Evolutionary conservation across 2,888 invertebrate species (phyloP).

Genomic region (Chrysodeixis includens): DNA sequence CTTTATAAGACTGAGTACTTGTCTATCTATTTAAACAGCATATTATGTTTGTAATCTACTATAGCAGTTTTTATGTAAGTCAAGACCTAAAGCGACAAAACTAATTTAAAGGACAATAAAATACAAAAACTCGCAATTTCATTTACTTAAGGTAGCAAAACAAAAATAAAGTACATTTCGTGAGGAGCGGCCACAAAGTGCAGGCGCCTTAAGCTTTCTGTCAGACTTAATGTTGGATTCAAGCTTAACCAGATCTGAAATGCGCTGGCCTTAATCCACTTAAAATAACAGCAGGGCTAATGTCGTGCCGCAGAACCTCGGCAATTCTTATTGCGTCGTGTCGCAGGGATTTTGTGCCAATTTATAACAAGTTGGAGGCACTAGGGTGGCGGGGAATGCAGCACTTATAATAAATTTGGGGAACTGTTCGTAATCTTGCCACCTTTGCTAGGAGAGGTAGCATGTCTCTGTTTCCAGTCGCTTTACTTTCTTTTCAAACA

Average conservation of each 20-base stretch:
- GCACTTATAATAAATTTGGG: slow-evolving; percentile 31
- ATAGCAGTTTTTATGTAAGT: no score
- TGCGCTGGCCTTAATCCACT: slow-evolving; percentile 87
- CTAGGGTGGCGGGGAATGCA: slow-evolving; percentile 27
- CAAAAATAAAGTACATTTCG: slow-evolving; percentile 32
- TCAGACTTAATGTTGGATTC: slow-evolving; percentile 83
- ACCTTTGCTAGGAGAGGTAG: neutral
- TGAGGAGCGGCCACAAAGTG: slow-evolving; percentile 74
- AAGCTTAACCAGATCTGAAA: slow-evolving; percentile 86
- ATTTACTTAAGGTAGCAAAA: slow-evolving; percentile 40
- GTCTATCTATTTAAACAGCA: no score
- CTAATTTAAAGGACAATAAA: slow-evolving; percentile 23
- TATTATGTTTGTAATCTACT: no score
- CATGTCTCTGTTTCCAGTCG: neutral
- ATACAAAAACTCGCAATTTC: neutral
- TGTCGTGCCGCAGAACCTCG: slow-evolving; percentile 70
- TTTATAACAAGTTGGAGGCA: slow-evolving; percentile 68
- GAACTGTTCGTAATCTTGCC: slow-evolving; percentile 17
- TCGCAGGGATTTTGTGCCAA: slow-evolving; percentile 74
- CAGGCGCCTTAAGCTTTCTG: slow-evolving; percentile 75
- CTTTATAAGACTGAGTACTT: neutral
- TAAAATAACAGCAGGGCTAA: slow-evolving; percentile 86
- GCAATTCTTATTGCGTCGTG: slow-evolving; percentile 79
- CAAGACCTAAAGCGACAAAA: neutral
- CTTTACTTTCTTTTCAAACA: no score